A percentile compares a stretch with the other conserved stretches of the same genome.
These are phyloP conservation scores for Philypnodon macrostomus DNA, from an alignment of 2,797 vertebrate species.

Conservation along the genomic window DNA sequence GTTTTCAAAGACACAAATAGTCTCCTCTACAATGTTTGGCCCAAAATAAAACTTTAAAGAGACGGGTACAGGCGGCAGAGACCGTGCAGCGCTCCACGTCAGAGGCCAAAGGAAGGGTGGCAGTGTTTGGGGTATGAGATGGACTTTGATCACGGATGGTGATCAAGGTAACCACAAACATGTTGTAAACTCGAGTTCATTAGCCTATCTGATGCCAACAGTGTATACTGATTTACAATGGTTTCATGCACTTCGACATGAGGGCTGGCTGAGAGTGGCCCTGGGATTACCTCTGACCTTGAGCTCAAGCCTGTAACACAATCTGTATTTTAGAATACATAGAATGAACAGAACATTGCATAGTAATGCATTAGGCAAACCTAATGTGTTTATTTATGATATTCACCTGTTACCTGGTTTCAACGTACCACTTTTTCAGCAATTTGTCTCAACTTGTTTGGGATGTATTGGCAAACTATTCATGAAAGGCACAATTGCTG, in stretches of 20 bases:
- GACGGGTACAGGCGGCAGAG: conserved; percentile 40
- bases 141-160: conserved; percentile 60
- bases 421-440: too few relatives aligned
- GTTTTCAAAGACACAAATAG: conserved; percentile 73
- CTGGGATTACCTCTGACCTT: conserved; percentile 29
- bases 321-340: too few relatives aligned
- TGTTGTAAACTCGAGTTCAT: conserved; percentile 6
- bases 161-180: conserved; percentile 50
- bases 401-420: too few relatives aligned
- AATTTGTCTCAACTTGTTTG: too few relatives aligned
- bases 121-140: conserved; percentile 37
- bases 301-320: conserved; percentile 29
- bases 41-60: conserved; percentile 74
- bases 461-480: too few relatives aligned
- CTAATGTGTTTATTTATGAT: too few relatives aligned
- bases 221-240: not conserved
- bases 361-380: too few relatives aligned
- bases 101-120: conserved; percentile 51
- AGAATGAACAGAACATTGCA: too few relatives aligned
- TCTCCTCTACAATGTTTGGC: conserved; percentile 73
- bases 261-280: conserved; percentile 3
- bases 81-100: conserved; percentile 64
- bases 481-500: too few relatives aligned
- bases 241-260: not conserved
- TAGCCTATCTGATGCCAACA: conserved; percentile 14